Base-by-base conservation (phyloP, 2,797 vertebrate genomes). In the Clarias pachynema region DNA sequence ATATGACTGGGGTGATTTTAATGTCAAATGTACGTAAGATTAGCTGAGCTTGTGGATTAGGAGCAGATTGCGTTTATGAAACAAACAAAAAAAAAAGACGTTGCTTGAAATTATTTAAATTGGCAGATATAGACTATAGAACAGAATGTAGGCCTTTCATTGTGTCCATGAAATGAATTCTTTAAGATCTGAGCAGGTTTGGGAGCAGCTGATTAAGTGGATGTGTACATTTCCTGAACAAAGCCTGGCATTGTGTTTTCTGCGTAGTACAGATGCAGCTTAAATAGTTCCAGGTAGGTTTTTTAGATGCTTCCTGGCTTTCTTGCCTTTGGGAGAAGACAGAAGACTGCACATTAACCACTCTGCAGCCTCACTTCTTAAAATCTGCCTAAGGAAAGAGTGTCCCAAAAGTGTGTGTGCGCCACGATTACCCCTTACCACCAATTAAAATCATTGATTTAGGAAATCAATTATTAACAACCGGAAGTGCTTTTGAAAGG, bases 381-480 rank as follows among this genome's bases (percentile, higher is more conserved):
- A 89, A 92, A 93, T 92, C 91, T 93, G 94, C 92, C 92, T 94
- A 92, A 91, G 93, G 83, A 92, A 92, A 93, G 91, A 89, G 91
- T 93, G 91, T 93, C 94, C 93, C 94, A 5, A 86, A 93, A 92
- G 37, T 40, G 37, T 74, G 81, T 59, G 75, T 62, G 68, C 88
- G 90, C 91, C 88, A 91, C 92, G 92, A 93, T 95, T 93, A 94
- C 91, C 91, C 89, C 91, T 89, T 92, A 89, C 90, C 91, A 90
- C 93, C 94, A 95, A 95, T 96, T 95, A 95, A 93, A 93, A 90
- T 90, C 85, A 88, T 91, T 84, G 89, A 93, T 95, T 94, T 91
- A 92, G 90, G 91, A 91, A 91, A 94, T 95, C 91, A 93, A 95
- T 95, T 95, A 93, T 94, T 94, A 94, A 94, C 90, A 93, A 92